Evolutionary conservation across 2,797 vertebrate genomes (phyloP).

Genomic region (Arctocebus calabarensis): DNA sequence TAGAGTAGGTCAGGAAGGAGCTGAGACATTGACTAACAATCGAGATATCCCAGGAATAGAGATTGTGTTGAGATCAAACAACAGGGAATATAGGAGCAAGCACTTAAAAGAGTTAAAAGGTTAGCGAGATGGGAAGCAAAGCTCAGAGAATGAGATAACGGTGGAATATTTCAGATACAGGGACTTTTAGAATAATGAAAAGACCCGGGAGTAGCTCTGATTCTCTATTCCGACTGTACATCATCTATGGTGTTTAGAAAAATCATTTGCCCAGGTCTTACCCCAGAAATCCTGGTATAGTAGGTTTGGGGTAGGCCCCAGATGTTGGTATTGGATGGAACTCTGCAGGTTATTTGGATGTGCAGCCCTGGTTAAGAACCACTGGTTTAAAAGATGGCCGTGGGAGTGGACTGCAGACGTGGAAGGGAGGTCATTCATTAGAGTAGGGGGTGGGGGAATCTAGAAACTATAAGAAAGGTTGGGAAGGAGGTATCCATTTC

Average conservation of each 20-base stretch:
- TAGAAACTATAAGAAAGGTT: background rate
- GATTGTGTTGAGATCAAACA: background rate
- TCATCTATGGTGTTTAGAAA: background rate
- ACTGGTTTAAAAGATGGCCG: background rate
- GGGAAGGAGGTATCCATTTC: background rate
- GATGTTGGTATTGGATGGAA: background rate
- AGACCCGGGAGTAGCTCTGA: background rate
- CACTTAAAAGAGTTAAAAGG: background rate
- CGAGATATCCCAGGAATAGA: background rate
- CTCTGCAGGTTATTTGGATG: background rate
- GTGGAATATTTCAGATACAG: slow-evolving; percentile 54
- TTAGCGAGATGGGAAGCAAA: background rate
- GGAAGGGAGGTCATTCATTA: background rate
- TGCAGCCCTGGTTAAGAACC: background rate
- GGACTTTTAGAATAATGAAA: slow-evolving; percentile 32
- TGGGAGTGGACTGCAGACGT: background rate
- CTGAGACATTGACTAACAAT: slow-evolving; percentile 6
- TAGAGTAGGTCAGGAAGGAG: background rate
- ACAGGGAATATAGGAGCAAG: slow-evolving; percentile 12
- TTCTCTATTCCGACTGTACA: background rate
- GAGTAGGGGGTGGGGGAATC: background rate
- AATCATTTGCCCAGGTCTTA: background rate
- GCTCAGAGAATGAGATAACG: background rate
- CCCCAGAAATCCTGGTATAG: background rate
- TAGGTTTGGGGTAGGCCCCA: background rate